Percentiles rank a stretch among this genome's conserved stretches.
These are phyloP conservation scores for Noctua janthe DNA, from an alignment of 2,888 invertebrate species.

Conservation along the genomic window DNA sequence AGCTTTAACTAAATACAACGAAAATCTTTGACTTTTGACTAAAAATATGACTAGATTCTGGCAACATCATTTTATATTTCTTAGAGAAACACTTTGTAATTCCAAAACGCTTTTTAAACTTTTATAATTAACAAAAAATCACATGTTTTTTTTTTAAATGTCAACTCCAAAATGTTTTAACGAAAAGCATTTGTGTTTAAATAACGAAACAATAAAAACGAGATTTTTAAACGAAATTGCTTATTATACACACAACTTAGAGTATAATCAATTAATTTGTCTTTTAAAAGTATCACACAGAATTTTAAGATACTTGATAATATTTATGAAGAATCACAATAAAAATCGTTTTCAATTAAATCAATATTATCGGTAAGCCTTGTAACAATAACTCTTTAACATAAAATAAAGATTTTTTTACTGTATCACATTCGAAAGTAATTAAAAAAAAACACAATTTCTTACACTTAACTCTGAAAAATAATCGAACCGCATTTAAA, in stretches of 20 bases:
- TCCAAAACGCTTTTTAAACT: conserved; percentile 51
- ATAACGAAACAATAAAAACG: conserved; percentile 3
- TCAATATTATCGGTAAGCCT: neutral
- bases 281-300: neutral
- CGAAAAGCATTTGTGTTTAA: conserved; percentile 34
- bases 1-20: conserved; percentile 52
- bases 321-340: too few relatives aligned
- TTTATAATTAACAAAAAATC: conserved; percentile 47
- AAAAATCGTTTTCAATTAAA: neutral
- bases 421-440: neutral
- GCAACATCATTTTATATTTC: conserved; percentile 61
- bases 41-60: conserved; percentile 52
- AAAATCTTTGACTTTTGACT: conserved; percentile 41
- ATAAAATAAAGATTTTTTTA: neutral
- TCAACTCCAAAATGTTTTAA: conserved; percentile 36
- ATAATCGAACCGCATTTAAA: neutral
- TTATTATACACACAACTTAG: conserved; percentile 3
- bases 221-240: neutral
- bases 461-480: neutral
- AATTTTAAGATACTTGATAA: neutral
- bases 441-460: neutral
- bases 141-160: conserved; percentile 11
- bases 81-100: conserved; percentile 57
- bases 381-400: neutral
- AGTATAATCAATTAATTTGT: conserved; percentile 1